A percentile compares a stretch with the other conserved stretches of the same genome.
These are phyloP conservation scores for Cyrtorhinus lividipennis DNA, from an alignment of 1,140 invertebrate genomes.

Conservation along the genomic window DNA sequence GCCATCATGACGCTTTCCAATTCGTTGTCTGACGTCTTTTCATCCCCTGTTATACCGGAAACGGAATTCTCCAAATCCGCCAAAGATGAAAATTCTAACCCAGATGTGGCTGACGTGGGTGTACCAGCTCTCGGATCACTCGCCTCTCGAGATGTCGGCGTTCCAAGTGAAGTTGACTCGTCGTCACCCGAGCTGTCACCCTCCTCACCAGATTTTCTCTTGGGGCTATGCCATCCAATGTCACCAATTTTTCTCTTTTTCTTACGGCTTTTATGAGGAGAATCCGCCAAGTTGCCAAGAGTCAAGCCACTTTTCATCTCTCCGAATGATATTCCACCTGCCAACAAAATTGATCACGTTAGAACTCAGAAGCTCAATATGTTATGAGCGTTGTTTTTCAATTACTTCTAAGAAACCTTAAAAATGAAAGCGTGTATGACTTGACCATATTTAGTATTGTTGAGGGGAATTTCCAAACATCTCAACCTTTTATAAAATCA, in stretches of 20 bases:
- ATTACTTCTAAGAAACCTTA: too few relatives aligned
- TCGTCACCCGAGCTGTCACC: constrained; percentile 11
- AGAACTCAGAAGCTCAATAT: too few relatives aligned
- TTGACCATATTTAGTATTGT: too few relatives aligned
- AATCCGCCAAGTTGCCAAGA: background rate
- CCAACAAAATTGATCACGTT: background rate
- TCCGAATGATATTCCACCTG: background rate
- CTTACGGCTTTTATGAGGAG: background rate
- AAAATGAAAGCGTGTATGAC: too few relatives aligned
- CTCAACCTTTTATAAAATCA: too few relatives aligned
- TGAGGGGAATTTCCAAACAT: too few relatives aligned
- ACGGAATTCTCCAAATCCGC: constrained; percentile 35
- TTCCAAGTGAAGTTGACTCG: constrained; percentile 43
- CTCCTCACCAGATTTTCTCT: background rate
- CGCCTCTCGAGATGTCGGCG: constrained; percentile 29
- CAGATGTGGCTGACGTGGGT: constrained; percentile 36
- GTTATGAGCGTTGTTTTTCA: too few relatives aligned
- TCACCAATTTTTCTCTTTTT: constrained; percentile 33
- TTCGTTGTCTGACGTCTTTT: constrained; percentile 41
- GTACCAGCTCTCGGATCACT: constrained; percentile 21
- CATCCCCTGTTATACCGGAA: constrained; percentile 30
- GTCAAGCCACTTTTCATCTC: background rate
- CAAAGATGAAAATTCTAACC: constrained; percentile 45
- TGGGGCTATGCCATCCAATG: constrained; percentile 28
- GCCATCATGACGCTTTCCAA: constrained; percentile 41